Evolutionary conservation across 2,888 invertebrate species (phyloP).

Genomic region (Caenorhabditis sp.): DNA sequence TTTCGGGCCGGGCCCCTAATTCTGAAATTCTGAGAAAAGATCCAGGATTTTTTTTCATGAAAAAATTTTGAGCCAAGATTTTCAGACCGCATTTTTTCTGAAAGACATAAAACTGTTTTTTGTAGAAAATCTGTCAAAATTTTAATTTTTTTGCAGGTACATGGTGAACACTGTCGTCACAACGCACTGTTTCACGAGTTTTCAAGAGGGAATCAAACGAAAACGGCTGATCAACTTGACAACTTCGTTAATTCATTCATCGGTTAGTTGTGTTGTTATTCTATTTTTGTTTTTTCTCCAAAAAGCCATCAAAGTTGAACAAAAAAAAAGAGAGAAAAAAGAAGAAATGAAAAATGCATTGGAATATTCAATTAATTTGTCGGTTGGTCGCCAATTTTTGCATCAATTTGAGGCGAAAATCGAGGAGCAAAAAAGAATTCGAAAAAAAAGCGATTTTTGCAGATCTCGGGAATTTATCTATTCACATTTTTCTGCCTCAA

Average conservation of each 20-base stretch:
- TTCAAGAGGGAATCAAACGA: slow-evolving; percentile 50
- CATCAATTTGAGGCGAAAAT: not conserved
- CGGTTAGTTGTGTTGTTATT: slow-evolving; percentile 38
- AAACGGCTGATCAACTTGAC: slow-evolving; percentile 51
- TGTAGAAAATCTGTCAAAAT: too few relatives aligned
- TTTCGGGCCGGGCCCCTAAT: too few relatives aligned
- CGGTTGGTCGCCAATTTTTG: not conserved
- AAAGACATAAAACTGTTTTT: too few relatives aligned
- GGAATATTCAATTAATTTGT: not conserved
- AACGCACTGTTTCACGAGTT: slow-evolving; percentile 44
- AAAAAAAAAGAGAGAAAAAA: not conserved
- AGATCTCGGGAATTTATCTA: slow-evolving; percentile 50
- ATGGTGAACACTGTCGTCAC: slow-evolving; percentile 24
- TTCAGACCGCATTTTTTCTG: too few relatives aligned
- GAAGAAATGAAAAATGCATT: not conserved
- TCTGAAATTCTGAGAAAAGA: too few relatives aligned
- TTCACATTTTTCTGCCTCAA: slow-evolving; percentile 44
- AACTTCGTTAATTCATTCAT: slow-evolving; percentile 53
- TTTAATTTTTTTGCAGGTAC: slow-evolving; percentile 8
- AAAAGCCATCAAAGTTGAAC: not conserved
- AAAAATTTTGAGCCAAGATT: too few relatives aligned
- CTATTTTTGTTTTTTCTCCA: not conserved
- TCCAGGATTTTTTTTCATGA: too few relatives aligned
- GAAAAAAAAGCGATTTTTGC: not conserved
- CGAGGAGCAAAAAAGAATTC: not conserved